Conservation (phyloP, 2,888 invertebrate species). For the Periphyllus acericola region DNA sequence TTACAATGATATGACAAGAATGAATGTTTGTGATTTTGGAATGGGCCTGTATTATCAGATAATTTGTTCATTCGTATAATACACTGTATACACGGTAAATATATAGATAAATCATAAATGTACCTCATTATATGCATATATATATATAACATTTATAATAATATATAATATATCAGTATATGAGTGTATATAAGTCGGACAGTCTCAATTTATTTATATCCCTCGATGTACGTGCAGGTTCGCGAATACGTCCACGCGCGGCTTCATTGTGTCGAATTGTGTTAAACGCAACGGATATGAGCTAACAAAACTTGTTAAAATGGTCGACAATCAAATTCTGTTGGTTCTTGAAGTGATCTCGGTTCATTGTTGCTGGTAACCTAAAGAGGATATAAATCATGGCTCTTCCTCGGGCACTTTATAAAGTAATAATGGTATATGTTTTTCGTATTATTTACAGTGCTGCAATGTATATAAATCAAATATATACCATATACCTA, state of each 20-base stretch:
- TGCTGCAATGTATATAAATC: background rate
- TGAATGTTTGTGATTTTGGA: too few species aligned
- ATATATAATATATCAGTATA: background rate
- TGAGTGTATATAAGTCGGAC: background rate
- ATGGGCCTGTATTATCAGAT: background rate
- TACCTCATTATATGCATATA: background rate
- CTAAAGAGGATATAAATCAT: conserved; percentile 47
- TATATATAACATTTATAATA: background rate
- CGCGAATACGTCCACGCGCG: conserved; percentile 11
- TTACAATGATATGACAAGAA: too few species aligned
- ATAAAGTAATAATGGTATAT: conserved; percentile 1
- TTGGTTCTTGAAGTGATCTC: conserved; percentile 14
- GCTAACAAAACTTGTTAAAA: conserved; percentile 52
- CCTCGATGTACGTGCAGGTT: background rate
- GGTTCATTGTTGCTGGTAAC: conserved; percentile 24
- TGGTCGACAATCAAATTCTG: conserved; percentile 45
- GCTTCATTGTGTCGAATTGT: conserved; percentile 41
- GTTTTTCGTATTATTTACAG: background rate
- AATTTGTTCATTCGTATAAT: background rate
- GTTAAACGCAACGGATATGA: conserved; percentile 38
- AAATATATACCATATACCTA: too few species aligned
- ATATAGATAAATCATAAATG: too few species aligned
- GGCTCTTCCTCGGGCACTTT: conserved; percentile 5
- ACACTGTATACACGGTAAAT: background rate
- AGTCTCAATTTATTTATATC: conserved; percentile 28